Conservation (phyloP, 2,888 invertebrate genomes). For the Nipponacmea schrenckii region DNA sequence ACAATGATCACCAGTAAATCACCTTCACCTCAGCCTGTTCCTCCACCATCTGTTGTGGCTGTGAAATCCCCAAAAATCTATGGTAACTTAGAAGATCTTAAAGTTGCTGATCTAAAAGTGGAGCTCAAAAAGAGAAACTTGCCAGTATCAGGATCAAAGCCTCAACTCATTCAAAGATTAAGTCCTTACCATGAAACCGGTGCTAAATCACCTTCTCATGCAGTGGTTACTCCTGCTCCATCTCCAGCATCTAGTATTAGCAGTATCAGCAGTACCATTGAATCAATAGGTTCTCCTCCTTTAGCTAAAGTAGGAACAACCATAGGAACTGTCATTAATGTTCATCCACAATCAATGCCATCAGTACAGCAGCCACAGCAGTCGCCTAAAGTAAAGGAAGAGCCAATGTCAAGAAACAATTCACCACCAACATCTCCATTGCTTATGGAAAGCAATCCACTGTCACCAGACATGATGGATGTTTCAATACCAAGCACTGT, state of each 20-base stretch:
- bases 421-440: slow-evolving; percentile 58
- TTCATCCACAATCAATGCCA: slow-evolving; percentile 27
- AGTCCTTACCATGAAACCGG: slow-evolving; percentile 72
- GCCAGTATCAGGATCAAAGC: slow-evolving; percentile 95
- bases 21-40: slow-evolving; percentile 35
- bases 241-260: slow-evolving; percentile 12
- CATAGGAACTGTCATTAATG: slow-evolving; percentile 21
- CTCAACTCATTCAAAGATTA: slow-evolving; percentile 90
- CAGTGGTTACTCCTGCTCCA: slow-evolving; percentile 10
- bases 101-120: slow-evolving; percentile 92
- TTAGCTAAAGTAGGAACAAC: slow-evolving; percentile 20
- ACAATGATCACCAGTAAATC: slow-evolving; percentile 20
- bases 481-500: slow-evolving; percentile 44
- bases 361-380: slow-evolving; percentile 29
- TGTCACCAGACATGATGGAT: slow-evolving; percentile 61
- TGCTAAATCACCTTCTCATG: slow-evolving; percentile 15
- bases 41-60: slow-evolving; percentile 21
- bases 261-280: background rate
- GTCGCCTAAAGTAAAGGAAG: slow-evolving; percentile 32
- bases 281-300: slow-evolving; percentile 5
- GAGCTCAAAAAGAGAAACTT: slow-evolving; percentile 93
- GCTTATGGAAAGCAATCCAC: slow-evolving; percentile 40
- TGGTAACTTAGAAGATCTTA: slow-evolving; percentile 89
- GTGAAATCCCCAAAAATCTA: slow-evolving; percentile 42
- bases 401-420: slow-evolving; percentile 32